These are phyloP conservation scores for Syngnathus floridae DNA, from an alignment of 2,113 vertebrate genomes.

Conservation along the genomic window DNA sequence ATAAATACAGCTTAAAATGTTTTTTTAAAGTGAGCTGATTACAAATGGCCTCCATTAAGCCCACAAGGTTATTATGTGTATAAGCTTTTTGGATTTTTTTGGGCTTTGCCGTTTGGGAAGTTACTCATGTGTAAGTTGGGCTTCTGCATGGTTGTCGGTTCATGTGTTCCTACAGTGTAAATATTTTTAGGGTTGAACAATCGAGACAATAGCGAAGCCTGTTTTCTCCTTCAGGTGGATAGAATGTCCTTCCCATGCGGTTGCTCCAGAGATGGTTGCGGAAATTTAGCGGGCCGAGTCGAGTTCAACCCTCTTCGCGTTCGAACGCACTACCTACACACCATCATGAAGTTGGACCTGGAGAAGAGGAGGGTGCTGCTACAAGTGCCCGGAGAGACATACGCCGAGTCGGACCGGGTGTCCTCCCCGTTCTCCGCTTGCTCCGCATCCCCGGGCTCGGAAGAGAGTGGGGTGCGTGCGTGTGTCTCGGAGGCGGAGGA, in stretches of 20 bases:
- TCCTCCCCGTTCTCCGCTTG: slow-evolving; percentile 34
- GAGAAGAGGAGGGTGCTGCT: slow-evolving; percentile 77
- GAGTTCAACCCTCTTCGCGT: slow-evolving; percentile 96
- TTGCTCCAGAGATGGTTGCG: slow-evolving; percentile 91
- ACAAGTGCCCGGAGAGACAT: slow-evolving; percentile 38
- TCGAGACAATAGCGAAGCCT: not conserved
- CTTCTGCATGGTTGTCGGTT: not conserved
- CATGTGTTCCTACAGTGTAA: not conserved
- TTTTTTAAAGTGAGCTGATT: too few species aligned
- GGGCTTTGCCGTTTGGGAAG: not conserved
- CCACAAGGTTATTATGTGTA: too few species aligned
- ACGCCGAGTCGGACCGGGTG: slow-evolving; percentile 38
- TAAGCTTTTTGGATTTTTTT: too few species aligned
- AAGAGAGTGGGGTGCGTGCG: slow-evolving; percentile 42
- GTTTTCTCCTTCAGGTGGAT: slow-evolving; percentile 78
- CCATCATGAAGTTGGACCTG: slow-evolving; percentile 95
- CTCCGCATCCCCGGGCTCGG: slow-evolving; percentile 54
- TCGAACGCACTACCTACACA: slow-evolving; percentile 95
- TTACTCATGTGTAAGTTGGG: not conserved
- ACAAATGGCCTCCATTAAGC: too few species aligned
- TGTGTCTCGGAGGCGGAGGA: slow-evolving; percentile 47
- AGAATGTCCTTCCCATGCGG: slow-evolving; percentile 96
- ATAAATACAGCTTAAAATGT: too few species aligned
- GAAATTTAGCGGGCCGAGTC: slow-evolving; percentile 84
- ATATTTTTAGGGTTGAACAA: not conserved